phyloP scores from a whole-genome alignment of 2,113 vertebrate genomes.

The Speoplatyrhinus poulsoni region DNA sequence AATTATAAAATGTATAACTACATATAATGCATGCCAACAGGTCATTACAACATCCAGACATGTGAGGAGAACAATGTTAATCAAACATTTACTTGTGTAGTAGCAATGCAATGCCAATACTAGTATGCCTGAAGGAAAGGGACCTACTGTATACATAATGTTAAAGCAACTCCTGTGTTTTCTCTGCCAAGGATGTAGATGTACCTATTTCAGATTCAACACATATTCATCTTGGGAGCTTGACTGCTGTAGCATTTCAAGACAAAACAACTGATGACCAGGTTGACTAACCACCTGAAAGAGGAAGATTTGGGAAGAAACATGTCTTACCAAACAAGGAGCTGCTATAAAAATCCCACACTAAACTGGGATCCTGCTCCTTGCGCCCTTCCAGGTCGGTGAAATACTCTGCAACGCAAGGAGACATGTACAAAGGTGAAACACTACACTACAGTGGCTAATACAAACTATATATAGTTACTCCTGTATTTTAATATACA shows the following conservation, averaged over 20 bases:
- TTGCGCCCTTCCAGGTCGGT: slow-evolving; percentile 87
- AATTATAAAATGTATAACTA: no score
- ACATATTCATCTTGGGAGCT: no score
- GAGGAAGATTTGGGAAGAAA: neutral
- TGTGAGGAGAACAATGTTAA: no score
- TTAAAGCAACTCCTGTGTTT: no score
- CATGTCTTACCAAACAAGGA: slow-evolving; percentile 87
- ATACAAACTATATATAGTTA: neutral
- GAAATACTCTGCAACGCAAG: slow-evolving; percentile 84
- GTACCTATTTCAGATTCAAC: no score
- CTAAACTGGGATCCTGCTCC: slow-evolving; percentile 84
- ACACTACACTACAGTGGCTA: neutral
- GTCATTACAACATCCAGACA: no score
- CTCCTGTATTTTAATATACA: neutral
- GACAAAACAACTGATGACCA: neutral
- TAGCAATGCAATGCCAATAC: no score
- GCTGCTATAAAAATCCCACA: slow-evolving; percentile 98
- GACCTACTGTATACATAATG: no score
- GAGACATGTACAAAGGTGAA: neutral
- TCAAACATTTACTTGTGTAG: no score
- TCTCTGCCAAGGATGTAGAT: no score
- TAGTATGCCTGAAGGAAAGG: no score
- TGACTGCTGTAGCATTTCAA: neutral
- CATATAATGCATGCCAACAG: no score
- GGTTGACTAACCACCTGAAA: neutral